Conservation (phyloP, 2,797 vertebrate genomes). For the Momotus momota region DNA sequence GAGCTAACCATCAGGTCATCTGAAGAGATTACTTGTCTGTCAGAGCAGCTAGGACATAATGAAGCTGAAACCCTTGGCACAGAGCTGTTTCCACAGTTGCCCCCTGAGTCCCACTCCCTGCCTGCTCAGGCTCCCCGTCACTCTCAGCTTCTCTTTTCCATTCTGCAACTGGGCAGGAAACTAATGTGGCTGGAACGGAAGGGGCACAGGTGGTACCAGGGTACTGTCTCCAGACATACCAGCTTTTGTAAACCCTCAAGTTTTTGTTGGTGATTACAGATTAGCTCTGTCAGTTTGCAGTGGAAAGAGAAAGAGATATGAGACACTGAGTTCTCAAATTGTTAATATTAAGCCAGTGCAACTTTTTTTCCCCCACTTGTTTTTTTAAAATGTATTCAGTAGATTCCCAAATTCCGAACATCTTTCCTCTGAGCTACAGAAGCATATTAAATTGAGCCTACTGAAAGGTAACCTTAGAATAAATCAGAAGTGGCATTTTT, state of each 20-base stretch:
- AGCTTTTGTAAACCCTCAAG: slow-evolving; percentile 29
- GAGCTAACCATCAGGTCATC: neutral
- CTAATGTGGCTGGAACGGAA: slow-evolving; percentile 26
- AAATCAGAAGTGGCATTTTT: neutral
- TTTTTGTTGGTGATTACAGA: neutral
- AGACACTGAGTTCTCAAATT: neutral
- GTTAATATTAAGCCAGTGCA: neutral
- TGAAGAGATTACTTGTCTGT: neutral
- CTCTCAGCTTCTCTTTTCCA: neutral
- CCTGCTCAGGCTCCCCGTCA: neutral
- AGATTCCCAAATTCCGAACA: neutral
- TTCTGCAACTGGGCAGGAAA: neutral
- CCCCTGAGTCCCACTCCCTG: neutral
- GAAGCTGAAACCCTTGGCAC: neutral
- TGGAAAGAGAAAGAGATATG: neutral
- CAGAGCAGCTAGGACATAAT: neutral
- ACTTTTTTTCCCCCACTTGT: neutral
- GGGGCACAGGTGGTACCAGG: slow-evolving; percentile 30
- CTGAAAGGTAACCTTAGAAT: neutral
- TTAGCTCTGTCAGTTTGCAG: neutral
- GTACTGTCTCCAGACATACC: slow-evolving; percentile 16
- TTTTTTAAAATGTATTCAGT: neutral
- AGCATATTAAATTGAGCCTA: neutral
- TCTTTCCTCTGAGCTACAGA: neutral
- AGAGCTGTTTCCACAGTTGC: neutral